phyloP scores from a whole-genome alignment of 1,140 invertebrate genomes.

The Drosophila bocki region DNA sequence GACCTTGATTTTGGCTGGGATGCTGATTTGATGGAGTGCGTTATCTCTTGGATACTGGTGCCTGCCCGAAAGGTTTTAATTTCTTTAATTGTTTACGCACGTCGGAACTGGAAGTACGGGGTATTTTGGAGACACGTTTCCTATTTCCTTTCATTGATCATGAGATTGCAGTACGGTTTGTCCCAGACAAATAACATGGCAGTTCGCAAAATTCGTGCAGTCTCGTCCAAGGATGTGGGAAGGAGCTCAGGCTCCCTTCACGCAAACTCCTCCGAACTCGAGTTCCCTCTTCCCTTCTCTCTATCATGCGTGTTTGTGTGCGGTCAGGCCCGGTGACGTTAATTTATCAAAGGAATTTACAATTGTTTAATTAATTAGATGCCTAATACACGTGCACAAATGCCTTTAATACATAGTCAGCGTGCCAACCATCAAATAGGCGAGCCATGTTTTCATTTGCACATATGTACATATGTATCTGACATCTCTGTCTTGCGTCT shows the following conservation, averaged over 20 bases:
- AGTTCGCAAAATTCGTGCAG: background rate
- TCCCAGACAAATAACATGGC: background rate
- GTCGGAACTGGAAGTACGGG: slow-evolving; percentile 13
- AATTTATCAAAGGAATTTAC: slow-evolving; percentile 18
- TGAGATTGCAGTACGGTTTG: background rate
- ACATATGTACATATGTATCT: too few species aligned
- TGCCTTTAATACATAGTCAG: background rate
- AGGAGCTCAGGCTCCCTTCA: background rate
- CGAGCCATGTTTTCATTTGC: background rate
- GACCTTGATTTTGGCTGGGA: slow-evolving; percentile 26
- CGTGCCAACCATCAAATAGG: background rate
- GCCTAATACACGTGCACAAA: slow-evolving; percentile 7
- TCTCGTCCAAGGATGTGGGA: background rate
- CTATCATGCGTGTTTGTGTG: slow-evolving; percentile 2
- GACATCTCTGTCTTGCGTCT: background rate
- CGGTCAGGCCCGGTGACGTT: slow-evolving; percentile 11
- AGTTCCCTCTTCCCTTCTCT: background rate
- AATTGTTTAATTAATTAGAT: slow-evolving; percentile 19
- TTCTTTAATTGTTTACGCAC: slow-evolving; percentile 61
- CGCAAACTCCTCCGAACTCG: background rate
- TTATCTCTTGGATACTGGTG: slow-evolving; percentile 24
- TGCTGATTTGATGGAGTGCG: slow-evolving; percentile 42
- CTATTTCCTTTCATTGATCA: slow-evolving; percentile 11
- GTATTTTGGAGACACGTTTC: slow-evolving; percentile 1
- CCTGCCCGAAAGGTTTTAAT: slow-evolving; percentile 43